phyloP scores from a whole-genome alignment of 2,888 invertebrate species.

The Carcina quercana region DNA sequence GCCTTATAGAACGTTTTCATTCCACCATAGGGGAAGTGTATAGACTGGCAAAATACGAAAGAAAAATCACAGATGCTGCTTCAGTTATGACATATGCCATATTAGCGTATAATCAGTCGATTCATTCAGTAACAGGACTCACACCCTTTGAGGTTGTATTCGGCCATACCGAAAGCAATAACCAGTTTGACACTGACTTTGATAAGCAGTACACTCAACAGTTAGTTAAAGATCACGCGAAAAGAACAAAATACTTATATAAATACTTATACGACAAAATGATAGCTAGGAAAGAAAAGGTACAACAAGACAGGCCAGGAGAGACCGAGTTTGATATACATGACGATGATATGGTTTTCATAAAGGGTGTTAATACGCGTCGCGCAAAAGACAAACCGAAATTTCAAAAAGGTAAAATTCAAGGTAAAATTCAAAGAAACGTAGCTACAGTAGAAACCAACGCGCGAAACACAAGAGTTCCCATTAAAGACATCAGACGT shows the following conservation, averaged over 20 bases:
- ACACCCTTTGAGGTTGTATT: constrained; percentile 10
- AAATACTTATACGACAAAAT: constrained; percentile 8
- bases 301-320: constrained; percentile 5
- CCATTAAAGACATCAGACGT: constrained; percentile 19
- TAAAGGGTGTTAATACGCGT: constrained; percentile 14
- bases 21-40: constrained; percentile 14
- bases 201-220: constrained; percentile 6
- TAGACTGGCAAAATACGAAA: constrained; percentile 14
- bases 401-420: constrained; percentile 8
- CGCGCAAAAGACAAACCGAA: constrained; percentile 13
- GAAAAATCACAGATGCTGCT: constrained; percentile 5
- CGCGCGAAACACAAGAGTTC: constrained; percentile 12
- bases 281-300: constrained; percentile 2
- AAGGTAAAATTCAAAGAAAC: constrained; percentile 6
- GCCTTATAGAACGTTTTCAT: constrained; percentile 18
- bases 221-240: constrained; percentile 10
- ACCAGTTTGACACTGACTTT: constrained; percentile 3
- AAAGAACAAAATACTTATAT: constrained; percentile 7
- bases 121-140: constrained; percentile 4
- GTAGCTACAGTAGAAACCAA: constrained; percentile 3
- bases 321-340: constrained; percentile 6
- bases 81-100: constrained; percentile 6
- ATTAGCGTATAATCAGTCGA: constrained; percentile 6
- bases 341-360: constrained; percentile 10
- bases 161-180: constrained; percentile 4